Conservation (phyloP, 2,797 vertebrate species). For the Cyclura pinguis region DNA sequence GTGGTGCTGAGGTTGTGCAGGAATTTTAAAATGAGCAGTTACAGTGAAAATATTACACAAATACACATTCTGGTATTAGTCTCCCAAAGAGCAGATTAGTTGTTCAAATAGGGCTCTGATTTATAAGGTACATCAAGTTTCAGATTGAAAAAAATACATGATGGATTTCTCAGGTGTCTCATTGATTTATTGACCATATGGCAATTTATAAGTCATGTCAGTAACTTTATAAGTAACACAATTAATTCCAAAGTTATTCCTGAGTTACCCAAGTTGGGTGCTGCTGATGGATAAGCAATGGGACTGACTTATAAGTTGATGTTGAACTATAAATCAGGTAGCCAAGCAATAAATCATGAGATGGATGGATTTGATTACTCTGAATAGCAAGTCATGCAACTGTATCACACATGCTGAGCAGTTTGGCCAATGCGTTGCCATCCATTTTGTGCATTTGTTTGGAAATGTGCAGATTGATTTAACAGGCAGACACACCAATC, state of each 20-base stretch:
- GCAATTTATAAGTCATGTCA: slow-evolving; percentile 74
- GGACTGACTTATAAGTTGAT: slow-evolving; percentile 59
- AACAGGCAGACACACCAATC: slow-evolving; percentile 36
- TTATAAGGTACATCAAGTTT: slow-evolving; percentile 61
- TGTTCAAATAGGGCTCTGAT: slow-evolving; percentile 56
- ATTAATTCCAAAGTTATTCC: slow-evolving; percentile 74
- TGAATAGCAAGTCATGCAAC: background rate
- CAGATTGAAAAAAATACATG: slow-evolving; percentile 45
- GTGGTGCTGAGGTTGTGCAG: background rate
- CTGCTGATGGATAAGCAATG: slow-evolving; percentile 59
- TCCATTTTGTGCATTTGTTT: slow-evolving; percentile 21
- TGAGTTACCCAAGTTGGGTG: slow-evolving; percentile 58
- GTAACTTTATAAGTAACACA: slow-evolving; percentile 73
- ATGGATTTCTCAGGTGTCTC: slow-evolving; percentile 66
- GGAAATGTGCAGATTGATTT: slow-evolving; percentile 32
- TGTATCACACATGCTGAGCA: background rate
- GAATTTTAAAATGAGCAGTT: slow-evolving; percentile 18
- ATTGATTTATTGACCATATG: slow-evolving; percentile 68
- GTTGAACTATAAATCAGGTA: slow-evolving; percentile 65
- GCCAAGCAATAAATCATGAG: slow-evolving; percentile 59
- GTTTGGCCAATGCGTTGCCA: background rate
- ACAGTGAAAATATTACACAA: slow-evolving; percentile 17
- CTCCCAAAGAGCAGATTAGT: slow-evolving; percentile 11
- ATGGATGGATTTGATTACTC: slow-evolving; percentile 34
- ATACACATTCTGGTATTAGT: slow-evolving; percentile 25